Conservation (phyloP, 92 coral and sea anemone genomes). For the Blastomussa wellsi region DNA sequence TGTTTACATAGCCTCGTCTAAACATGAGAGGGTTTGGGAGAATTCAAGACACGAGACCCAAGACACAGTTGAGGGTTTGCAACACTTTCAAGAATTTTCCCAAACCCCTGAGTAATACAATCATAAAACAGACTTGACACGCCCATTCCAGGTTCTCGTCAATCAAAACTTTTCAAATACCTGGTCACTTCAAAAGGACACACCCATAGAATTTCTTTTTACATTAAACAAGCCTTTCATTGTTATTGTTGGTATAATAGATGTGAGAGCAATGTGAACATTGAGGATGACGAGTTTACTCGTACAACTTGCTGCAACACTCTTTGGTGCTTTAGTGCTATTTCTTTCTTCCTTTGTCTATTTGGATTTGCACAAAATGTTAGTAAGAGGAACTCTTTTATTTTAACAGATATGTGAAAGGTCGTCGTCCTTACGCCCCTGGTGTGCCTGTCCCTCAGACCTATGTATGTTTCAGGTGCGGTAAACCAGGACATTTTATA, state of each 20-base stretch:
- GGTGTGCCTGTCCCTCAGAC: conserved; percentile 85
- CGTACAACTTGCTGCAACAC: neutral
- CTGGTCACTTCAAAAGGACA: neutral
- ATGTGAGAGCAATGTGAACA: no score
- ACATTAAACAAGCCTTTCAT: no score
- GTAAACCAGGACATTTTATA: conserved; percentile 95
- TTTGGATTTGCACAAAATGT: neutral
- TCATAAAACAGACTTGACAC: neutral
- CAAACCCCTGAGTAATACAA: no score
- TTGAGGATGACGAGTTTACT: neutral
- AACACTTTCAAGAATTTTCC: no score
- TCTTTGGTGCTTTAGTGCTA: neutral
- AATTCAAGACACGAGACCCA: no score
- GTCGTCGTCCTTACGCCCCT: conserved; percentile 74
- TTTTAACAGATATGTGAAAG: conserved; percentile 79
- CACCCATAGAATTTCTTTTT: no score
- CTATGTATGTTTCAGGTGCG: conserved; percentile 96
- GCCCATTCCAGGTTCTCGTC: neutral
- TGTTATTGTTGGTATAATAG: no score
- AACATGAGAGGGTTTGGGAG: no score
- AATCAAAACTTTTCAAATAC: neutral
- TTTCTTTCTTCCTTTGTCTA: neutral
- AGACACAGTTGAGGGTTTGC: no score
- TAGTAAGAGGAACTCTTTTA: neutral
- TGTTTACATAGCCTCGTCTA: no score